Evolutionary conservation across 2,888 invertebrate genomes (phyloP), one percentile per base, ranked within the genome.

Genomic region (Eretmocerus hayati): DNA sequence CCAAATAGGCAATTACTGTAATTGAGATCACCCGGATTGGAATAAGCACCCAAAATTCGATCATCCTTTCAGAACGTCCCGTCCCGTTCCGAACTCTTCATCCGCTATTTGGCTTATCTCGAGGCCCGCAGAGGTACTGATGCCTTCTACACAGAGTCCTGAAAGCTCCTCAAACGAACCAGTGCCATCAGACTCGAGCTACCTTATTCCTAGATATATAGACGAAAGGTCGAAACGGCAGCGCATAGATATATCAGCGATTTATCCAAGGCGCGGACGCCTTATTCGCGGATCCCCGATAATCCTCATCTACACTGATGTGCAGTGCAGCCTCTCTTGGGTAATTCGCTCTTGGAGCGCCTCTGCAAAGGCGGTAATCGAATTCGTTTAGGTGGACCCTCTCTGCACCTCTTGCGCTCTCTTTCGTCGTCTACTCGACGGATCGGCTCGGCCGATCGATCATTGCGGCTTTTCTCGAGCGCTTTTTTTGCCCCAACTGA

Each of bases 261-360:
- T 47, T 42, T 47, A 42, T 47, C 47, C 32, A 15, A 5, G 15
- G 41, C 31, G 19, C 18, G 33, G 20, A 6, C 13, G 32, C 18
- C 15, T 35, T n/a, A n/a, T n/a, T 26, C 22, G 39, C 38, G 36
- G 32, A 20, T 8, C 36, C n/a, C 19, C 48, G 44, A 48, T 48
- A 48, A 48, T 48, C 48, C 44, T 39, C 44, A 44, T 48, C 44
- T 48, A 48, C 48, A 48, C 48, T 39, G n/a, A n/a, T n/a, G n/a
- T n/a, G n/a, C 46, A 30, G 26, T 26, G 11, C 11, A 13, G 38
- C 20, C 20, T n/a, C 38, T 21, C 21, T 19, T 22, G 21, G 33
- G 39, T 48, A 48, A 48, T 48, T 48, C 42, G 42, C 20, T 48
- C n/a, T 47, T 42, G 33, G 43, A 42, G 33, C 42, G 38, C 15